A percentile compares a stretch with the other conserved stretches of the same genome.
phyloP scores from a whole-genome alignment of 2,888 invertebrate species.

The Heliconius aoede region DNA sequence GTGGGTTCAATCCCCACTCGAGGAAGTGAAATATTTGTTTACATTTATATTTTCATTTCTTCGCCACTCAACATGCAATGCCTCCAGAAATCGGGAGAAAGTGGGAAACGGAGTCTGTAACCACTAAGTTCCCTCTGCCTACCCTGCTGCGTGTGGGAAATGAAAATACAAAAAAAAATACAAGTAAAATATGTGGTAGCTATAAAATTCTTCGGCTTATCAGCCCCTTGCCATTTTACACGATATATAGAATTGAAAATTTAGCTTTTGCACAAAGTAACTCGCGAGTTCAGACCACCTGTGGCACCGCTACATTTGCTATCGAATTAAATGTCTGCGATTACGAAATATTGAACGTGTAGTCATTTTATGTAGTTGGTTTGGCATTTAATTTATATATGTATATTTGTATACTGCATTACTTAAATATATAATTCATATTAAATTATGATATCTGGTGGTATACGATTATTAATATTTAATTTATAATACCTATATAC shows the following conservation, averaged over 20 bases:
- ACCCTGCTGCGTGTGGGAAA: too few relatives aligned
- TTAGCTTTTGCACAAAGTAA: conserved; percentile 29
- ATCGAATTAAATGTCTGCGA: conserved; percentile 25
- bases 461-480: too few relatives aligned
- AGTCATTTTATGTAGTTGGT: not conserved
- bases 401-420: not conserved
- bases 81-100: too few relatives aligned
- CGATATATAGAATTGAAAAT: conserved; percentile 31
- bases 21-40: too few relatives aligned
- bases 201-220: conserved; percentile 30
- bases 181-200: conserved; percentile 9
- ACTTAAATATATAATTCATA: not conserved
- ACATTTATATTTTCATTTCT: too few relatives aligned
- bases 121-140: too few relatives aligned
- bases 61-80: too few relatives aligned
- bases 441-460: not conserved
- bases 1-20: too few relatives aligned
- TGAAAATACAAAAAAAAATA: not conserved
- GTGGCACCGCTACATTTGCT: conserved; percentile 35
- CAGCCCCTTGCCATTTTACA: conserved; percentile 28
- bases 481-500: too few relatives aligned
- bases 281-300: conserved; percentile 30
- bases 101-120: too few relatives aligned
- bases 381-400: not conserved
- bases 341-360: conserved; percentile 22